Conservation (phyloP, 2,113 vertebrate genomes). For the Sitta europaea region DNA sequence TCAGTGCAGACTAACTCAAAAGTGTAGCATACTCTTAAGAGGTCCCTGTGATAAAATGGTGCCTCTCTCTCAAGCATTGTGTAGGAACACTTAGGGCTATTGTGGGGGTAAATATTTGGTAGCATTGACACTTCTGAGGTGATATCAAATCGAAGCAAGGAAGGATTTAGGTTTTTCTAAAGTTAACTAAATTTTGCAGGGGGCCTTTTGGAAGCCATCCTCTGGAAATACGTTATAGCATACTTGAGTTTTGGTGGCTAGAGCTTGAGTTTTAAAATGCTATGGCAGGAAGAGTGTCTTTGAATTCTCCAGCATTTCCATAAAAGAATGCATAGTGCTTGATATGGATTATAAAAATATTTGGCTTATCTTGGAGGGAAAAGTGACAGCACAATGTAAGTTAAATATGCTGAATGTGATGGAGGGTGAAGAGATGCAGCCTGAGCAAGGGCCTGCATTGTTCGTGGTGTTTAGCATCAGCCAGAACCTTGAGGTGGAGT, state of each 20-base stretch:
- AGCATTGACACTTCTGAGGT: neutral
- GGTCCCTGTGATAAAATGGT: neutral
- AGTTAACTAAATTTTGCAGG: neutral
- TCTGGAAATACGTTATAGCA: neutral
- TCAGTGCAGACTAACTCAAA: neutral
- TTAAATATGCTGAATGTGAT: neutral
- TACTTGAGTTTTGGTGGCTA: neutral
- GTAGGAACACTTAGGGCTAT: neutral
- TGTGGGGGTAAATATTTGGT: neutral
- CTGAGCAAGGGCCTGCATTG: neutral
- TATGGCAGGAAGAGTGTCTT: neutral
- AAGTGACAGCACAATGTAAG: neutral
- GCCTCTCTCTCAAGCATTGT: neutral
- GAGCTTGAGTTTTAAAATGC: neutral
- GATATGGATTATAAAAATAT: neutral
- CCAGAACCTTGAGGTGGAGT: neutral
- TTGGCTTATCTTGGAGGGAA: neutral
- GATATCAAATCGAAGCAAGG: neutral
- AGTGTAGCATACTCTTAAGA: neutral
- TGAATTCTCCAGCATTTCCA: neutral
- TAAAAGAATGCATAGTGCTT: neutral
- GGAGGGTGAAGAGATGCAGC: neutral
- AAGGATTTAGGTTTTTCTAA: neutral
- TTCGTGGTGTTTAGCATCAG: neutral
- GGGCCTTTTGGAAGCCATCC: neutral